Conservation (phyloP, 2,113 vertebrate species). For the Siphamia tubifer region DNA sequence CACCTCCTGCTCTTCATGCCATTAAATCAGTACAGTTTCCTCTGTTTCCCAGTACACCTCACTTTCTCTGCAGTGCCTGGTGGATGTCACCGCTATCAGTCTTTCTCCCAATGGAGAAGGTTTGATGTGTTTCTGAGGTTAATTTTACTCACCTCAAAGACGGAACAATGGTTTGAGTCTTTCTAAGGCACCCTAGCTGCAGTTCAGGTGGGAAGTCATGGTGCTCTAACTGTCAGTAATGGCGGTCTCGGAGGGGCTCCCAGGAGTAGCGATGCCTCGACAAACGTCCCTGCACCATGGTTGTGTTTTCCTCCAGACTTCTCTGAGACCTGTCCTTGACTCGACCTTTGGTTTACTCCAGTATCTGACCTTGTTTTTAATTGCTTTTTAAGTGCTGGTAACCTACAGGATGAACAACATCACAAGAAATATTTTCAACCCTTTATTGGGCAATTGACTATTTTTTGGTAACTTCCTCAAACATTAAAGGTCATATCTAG, state of each 20-base stretch:
- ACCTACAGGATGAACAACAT: no score
- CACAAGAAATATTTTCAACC: no score
- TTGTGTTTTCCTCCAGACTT: not conserved
- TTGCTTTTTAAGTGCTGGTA: no score
- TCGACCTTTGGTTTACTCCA: no score
- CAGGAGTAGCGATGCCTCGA: not conserved
- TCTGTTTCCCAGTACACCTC: slow-evolving; percentile 2
- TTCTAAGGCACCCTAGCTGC: not conserved
- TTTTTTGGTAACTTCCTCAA: no score
- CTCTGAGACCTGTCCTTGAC: no score
- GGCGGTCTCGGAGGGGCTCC: not conserved
- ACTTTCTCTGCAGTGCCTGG: not conserved
- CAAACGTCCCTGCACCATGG: not conserved
- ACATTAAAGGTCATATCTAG: no score
- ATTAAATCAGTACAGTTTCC: slow-evolving; percentile 30
- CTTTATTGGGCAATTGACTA: no score
- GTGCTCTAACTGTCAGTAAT: not conserved
- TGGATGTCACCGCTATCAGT: slow-evolving; percentile 35
- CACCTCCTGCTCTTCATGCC: no score
- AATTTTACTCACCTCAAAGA: slow-evolving; percentile 38
- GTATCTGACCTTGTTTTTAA: no score
- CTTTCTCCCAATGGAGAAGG: not conserved
- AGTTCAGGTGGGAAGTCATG: not conserved
- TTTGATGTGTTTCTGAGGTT: slow-evolving; percentile 32
- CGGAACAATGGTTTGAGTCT: not conserved